phyloP scores from a whole-genome alignment of 2,113 vertebrate genomes.

The Sturnira hondurensis region DNA sequence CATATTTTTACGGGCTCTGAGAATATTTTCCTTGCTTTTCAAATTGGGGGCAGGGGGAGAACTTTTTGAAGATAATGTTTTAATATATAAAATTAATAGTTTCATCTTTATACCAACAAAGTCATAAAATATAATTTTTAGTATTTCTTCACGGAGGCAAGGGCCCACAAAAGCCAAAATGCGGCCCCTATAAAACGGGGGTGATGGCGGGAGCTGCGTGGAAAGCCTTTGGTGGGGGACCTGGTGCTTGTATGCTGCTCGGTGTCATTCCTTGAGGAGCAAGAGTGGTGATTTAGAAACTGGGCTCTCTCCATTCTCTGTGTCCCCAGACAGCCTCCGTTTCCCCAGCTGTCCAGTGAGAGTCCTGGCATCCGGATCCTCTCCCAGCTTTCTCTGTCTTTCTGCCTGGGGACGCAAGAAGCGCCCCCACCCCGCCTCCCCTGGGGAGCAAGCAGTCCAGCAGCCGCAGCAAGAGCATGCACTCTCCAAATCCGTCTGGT shows the following conservation, averaged over 20 bases:
- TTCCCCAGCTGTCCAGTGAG: not conserved
- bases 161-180: not conserved
- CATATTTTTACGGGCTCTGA: not conserved
- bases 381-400: not conserved
- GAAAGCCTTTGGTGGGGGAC: not conserved
- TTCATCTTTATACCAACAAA: not conserved
- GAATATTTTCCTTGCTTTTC: not conserved
- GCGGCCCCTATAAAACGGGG: not conserved
- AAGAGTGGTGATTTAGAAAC: not conserved
- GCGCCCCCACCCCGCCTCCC: accelerated
- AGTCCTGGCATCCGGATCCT: not conserved
- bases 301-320: not conserved
- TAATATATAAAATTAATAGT: not conserved
- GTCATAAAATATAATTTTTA: not conserved
- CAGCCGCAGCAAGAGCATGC: accelerated
- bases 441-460: not conserved
- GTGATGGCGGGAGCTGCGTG: not conserved
- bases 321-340: not conserved
- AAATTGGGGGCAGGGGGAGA: not conserved
- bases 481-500: not conserved
- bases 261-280: accelerated
- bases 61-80: not conserved
- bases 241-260: accelerated
- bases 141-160: not conserved
- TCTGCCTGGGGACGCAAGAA: not conserved